Evolutionary conservation across 2,888 invertebrate species (phyloP).

Genomic region (Temnothorax unifasciatus): DNA sequence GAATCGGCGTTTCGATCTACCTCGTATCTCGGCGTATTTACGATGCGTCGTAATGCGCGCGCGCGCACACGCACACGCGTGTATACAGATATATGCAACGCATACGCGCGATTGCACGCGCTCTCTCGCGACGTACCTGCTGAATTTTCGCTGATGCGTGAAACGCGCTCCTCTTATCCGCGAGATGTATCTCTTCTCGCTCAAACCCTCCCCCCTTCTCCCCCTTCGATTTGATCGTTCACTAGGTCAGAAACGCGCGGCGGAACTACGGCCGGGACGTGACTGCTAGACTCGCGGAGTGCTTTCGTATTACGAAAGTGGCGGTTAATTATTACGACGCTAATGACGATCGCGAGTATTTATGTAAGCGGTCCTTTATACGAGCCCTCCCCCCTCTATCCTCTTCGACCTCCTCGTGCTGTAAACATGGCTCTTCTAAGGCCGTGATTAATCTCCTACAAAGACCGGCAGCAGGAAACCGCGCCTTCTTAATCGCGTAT

Average conservation of each 20-base stretch:
- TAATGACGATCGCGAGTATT: constrained; percentile 43
- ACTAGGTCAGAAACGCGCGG: constrained; percentile 37
- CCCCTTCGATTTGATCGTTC: neutral
- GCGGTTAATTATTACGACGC: constrained; percentile 44
- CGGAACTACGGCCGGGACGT: neutral
- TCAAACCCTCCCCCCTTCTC: too few relatives aligned
- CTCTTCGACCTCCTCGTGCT: neutral
- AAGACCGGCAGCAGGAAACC: constrained; percentile 66
- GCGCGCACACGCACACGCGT: too few relatives aligned
- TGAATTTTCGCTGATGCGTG: constrained; percentile 13
- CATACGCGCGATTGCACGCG: neutral
- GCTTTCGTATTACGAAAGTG: constrained; percentile 45
- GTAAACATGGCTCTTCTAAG: constrained; percentile 54
- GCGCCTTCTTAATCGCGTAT: constrained; percentile 68
- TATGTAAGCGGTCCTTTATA: constrained; percentile 43
- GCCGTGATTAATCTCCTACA: constrained; percentile 64
- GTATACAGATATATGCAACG: neutral
- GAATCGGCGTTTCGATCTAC: neutral
- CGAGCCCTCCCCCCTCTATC: neutral
- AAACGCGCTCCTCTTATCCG: neutral
- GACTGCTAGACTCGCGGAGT: neutral
- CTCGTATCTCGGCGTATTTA: constrained; percentile 32
- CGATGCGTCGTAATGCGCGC: neutral
- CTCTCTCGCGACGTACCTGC: constrained; percentile 15
- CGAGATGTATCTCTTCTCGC: neutral